Evolutionary conservation across 2,797 vertebrate genomes (phyloP), one percentile per base, ranked within the genome.

Genomic region (Pelochelys cantorii): DNA sequence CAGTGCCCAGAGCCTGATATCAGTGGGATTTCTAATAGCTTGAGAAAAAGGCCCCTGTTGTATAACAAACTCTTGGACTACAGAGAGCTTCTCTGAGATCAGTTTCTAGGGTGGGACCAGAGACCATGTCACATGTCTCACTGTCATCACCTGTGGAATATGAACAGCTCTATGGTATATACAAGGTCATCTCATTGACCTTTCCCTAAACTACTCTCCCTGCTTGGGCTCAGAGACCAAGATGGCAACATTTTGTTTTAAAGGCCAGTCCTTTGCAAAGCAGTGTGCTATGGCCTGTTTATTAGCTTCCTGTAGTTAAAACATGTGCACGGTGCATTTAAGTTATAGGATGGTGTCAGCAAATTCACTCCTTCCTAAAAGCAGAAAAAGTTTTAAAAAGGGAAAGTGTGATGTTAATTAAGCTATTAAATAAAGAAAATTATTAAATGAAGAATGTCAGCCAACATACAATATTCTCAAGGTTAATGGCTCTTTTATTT

Each of bases 331-430:
- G 56, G 60, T 29, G 34, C 90, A 29, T 56, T 94, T 93, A 90
- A 60, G 86, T 91, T 89, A 91, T n/a, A n/a, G 89, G 56, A 17
- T 25, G 81, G 22, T 9, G 3, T 2, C 0, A 0, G 60, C 31
- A 95, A 95, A 90, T 27, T 11, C 74, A 78, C 62, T 11, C n/a
- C 83, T 93, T 84, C 3, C 6, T 25, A 79, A 88, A 82, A 79
- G 8, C 31, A 81, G 42, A 48, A 85, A 68, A 86, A 48, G 31
- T 60, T 7, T 48, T 48, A 75, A 85, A 68, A 84, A 93, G 65
- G 37, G 53, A 60, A 90, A 92, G 74, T 14, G 2, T 11, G 9
- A 56, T 54, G 87, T 87, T 84, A 59, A 13, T 25, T 42, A 29
- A 3, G 92, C 90, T 87, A 11, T 83, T 83, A 93, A 2, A 0